Evolutionary conservation across 1,140 invertebrate genomes (phyloP).

Genomic region (Ostrea denselamellosa): DNA sequence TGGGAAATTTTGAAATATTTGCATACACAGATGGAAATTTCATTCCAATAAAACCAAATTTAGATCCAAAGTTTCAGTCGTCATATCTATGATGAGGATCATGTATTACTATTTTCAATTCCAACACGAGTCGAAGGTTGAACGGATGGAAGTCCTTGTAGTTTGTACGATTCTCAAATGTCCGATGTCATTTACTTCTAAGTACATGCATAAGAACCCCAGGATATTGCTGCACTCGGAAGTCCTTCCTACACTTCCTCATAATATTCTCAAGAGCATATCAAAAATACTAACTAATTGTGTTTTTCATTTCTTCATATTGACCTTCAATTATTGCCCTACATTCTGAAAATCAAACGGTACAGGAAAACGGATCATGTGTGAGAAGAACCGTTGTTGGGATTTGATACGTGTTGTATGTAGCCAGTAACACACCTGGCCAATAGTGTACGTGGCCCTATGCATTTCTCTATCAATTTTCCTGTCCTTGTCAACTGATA

Average conservation of each 20-base stretch:
- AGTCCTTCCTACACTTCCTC: background rate
- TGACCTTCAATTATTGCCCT: background rate
- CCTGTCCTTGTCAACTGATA: conserved; percentile 37
- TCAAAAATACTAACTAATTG: conserved; percentile 21
- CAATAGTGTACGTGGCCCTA: conserved; percentile 13
- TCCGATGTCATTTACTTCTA: background rate
- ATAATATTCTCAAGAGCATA: conserved; percentile 1
- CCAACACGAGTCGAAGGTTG: background rate
- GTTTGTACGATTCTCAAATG: background rate
- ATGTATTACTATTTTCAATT: background rate
- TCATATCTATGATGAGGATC: too few species aligned
- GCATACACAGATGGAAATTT: background rate
- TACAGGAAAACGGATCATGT: background rate
- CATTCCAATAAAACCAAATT: background rate
- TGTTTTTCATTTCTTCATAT: background rate
- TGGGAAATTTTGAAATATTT: conserved; percentile 15
- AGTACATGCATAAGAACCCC: background rate
- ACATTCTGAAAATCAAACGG: background rate
- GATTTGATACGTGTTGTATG: too few species aligned
- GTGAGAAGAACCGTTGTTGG: background rate
- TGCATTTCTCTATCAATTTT: conserved; percentile 36
- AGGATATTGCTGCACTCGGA: background rate
- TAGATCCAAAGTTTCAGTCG: background rate
- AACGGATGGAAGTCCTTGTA: background rate
- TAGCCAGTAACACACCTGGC: background rate